phyloP scores from a whole-genome alignment of 2,888 invertebrate species.

The Hipparchia semele region DNA sequence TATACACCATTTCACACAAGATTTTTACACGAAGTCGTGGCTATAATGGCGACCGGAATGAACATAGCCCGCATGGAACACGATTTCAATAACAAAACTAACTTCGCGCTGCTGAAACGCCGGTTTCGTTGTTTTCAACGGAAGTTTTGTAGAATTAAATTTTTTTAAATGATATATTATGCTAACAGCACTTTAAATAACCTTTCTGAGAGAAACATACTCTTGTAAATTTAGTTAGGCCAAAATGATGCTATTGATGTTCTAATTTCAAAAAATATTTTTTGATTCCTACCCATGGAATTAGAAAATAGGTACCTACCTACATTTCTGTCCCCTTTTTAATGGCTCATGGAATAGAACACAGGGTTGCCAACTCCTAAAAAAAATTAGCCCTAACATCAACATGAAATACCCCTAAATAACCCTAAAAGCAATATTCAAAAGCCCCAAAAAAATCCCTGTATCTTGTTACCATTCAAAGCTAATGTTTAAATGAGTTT shows the following conservation, averaged over 20 bases:
- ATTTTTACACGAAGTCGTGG: constrained; percentile 62
- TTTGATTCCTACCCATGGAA: not conserved
- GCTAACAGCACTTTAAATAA: constrained; percentile 49
- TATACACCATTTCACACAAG: constrained; percentile 66
- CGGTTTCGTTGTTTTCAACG: constrained; percentile 51
- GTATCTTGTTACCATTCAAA: no score
- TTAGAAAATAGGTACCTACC: no score
- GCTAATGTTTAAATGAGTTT: no score
- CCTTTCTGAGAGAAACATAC: constrained; percentile 73
- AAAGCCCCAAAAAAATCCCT: no score
- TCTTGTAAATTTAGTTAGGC: constrained; percentile 80
- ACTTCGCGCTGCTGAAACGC: constrained; percentile 60
- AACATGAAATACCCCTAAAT: no score
- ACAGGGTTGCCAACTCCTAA: no score
- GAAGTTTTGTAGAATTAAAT: constrained; percentile 49
- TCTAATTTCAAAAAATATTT: constrained; percentile 39
- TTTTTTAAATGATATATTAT: constrained; percentile 11
- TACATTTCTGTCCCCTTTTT: no score
- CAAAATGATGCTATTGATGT: constrained; percentile 54
- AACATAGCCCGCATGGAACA: constrained; percentile 57
- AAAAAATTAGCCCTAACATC: no score
- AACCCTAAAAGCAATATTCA: no score
- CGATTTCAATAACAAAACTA: constrained; percentile 49
- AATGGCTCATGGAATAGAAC: no score
- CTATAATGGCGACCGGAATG: constrained; percentile 79